Percentiles rank a stretch among this genome's conserved stretches.
Conservation (phyloP, 2,888 invertebrate species). For the Busseola fusca region DNA sequence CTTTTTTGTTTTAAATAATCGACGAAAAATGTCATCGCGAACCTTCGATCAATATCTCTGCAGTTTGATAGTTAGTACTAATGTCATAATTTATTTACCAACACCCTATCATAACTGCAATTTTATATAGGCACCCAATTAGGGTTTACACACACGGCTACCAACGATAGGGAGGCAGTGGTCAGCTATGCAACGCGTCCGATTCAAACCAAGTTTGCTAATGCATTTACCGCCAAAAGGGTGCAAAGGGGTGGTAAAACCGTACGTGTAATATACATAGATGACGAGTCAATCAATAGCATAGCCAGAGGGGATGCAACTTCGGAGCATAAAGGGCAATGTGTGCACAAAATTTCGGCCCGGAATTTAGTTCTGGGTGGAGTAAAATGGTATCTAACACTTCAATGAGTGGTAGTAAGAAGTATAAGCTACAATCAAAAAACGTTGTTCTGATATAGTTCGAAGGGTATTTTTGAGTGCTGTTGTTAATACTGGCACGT, state of each 20-base stretch:
- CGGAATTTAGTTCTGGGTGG: constrained; percentile 5
- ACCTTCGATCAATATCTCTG: neutral
- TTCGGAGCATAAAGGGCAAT: constrained; percentile 24
- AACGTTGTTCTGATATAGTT: neutral
- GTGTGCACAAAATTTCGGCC: constrained; percentile 20
- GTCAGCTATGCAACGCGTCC: constrained; percentile 27
- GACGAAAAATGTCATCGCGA: no score
- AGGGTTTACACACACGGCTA: neutral
- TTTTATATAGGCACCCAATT: constrained; percentile 1
- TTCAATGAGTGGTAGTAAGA: neutral
- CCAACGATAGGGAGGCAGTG: constrained; percentile 8
- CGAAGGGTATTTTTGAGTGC: neutral
- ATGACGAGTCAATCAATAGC: constrained; percentile 42
- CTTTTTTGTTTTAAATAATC: no score
- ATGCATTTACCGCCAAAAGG: constrained; percentile 44
- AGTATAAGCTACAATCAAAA: neutral
- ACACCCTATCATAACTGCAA: neutral
- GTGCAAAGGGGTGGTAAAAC: constrained; percentile 30
- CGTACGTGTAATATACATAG: constrained; percentile 23
- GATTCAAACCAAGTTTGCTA: constrained; percentile 34
- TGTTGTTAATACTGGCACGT: neutral
- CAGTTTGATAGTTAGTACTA: no score
- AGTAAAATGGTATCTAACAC: constrained; percentile 14
- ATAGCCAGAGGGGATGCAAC: constrained; percentile 31
- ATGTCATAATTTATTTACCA: neutral